Evolutionary conservation across 2,113 vertebrate species (phyloP).

Genomic region (Saiga tatarica): DNA sequence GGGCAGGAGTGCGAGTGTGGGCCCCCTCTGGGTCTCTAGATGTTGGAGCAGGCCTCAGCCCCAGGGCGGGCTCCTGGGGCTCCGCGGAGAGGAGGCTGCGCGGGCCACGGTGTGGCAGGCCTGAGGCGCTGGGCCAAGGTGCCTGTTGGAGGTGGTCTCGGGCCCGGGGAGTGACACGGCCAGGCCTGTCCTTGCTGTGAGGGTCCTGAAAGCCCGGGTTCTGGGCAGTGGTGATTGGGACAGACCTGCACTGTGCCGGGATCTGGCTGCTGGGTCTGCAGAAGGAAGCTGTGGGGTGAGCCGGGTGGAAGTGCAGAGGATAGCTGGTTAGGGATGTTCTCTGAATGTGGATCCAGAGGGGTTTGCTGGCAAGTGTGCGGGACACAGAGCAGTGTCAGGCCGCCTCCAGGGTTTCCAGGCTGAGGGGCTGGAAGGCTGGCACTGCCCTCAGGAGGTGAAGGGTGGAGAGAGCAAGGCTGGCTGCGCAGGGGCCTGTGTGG

Average conservation of each 20-base stretch:
- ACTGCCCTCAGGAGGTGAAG: accelerated
- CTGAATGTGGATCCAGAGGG: background rate
- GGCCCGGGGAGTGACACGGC: accelerated
- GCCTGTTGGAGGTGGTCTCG: background rate
- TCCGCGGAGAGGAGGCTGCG: background rate
- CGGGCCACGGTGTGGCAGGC: accelerated
- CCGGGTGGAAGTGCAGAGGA: background rate
- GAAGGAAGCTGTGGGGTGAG: background rate
- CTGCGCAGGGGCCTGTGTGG: background rate
- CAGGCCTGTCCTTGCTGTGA: no score
- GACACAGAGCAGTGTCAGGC: background rate
- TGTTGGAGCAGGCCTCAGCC: background rate
- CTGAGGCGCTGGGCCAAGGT: background rate
- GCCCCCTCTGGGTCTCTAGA: background rate
- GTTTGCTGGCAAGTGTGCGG: background rate
- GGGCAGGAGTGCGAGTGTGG: no score
- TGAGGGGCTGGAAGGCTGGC: background rate
- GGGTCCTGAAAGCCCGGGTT: no score
- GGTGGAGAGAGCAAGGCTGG: background rate
- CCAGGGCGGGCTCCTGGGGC: no score
- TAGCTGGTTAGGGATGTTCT: background rate
- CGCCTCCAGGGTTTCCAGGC: no score
- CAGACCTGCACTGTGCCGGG: background rate
- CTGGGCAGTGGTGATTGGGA: background rate
- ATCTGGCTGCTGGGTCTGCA: background rate